Base-by-base conservation (phyloP, 2,797 vertebrate genomes). In the Leptatherina wallacei region DNA sequence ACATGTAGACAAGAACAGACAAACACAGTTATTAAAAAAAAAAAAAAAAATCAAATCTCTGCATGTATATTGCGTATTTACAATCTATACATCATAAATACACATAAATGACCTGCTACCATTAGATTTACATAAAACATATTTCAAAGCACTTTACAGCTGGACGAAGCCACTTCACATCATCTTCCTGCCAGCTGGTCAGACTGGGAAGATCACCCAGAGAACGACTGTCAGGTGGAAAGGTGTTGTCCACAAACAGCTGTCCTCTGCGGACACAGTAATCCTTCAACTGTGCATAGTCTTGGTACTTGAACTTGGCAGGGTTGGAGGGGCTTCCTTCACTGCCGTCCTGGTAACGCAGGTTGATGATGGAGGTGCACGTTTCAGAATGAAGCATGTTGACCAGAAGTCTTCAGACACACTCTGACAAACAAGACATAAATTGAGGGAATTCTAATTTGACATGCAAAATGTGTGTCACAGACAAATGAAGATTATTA, bases 101-200 rank as follows among this genome's bases (percentile, higher is more conserved):
- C 6, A 20, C 20, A 24, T 13, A 24, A 22, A 33, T 20, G 8
- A 35, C 54, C 5, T 35, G 12, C 27, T 32, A 22, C 16, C 6
- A 47, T 61, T 6, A 56, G 5, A 47, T 30, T 35, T 10, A 0
- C 0, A 54, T 40, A 16, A 66, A 30, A 49, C 6, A 36, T 5
- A 61, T 0, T 49, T 51, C 0, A 69, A 38, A 44, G 6, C 44
- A 44, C 67, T 40, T 80, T 30, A 88, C 86, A 0, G 29, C 24
- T 14, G 89, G 89, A 6, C 86, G 76, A 35, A 81, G 76, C 87
- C 89, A 91, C 20, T 78, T 49, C 67, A 89, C 74, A 30, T 77
- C 8, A 2, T 61, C 18, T 14, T 69, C 18, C 20, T 49, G 18
- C 33, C 44, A 57, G 1, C 0, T 0, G 24, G 3, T 7, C n/a